A percentile compares a stretch with the other conserved stretches of the same genome.
phyloP scores from a whole-genome alignment of 1,140 invertebrate species.

The Drosophila serrata region DNA sequence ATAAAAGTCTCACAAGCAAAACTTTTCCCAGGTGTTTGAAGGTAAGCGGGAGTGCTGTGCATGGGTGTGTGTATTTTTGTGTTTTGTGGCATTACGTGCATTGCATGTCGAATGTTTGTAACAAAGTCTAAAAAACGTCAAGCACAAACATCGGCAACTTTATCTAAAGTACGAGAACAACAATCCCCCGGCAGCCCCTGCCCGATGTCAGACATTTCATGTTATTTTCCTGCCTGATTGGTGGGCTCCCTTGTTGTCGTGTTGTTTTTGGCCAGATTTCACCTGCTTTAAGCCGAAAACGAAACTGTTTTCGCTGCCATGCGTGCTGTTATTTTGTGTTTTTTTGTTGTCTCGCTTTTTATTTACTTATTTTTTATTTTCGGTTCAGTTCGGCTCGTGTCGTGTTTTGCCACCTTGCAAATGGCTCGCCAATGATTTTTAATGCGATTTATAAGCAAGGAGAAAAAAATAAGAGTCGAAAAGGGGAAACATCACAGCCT shows the following conservation, averaged over 20 bases:
- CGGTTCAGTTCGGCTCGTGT: slow-evolving; percentile 5
- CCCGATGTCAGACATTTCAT: slow-evolving; percentile 23
- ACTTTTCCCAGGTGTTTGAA: slow-evolving; percentile 46
- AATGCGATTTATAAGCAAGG: slow-evolving; percentile 76
- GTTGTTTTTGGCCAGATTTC: slow-evolving; percentile 62
- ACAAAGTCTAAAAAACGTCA: slow-evolving; percentile 55
- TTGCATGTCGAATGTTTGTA: slow-evolving; percentile 75
- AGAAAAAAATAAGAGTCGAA: slow-evolving; percentile 7
- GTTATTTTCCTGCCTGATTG: slow-evolving; percentile 46
- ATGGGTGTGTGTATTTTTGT: slow-evolving; percentile 15
- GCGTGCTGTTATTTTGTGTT: slow-evolving; percentile 25
- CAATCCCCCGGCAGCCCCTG: slow-evolving; percentile 14
- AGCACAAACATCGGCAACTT: slow-evolving; percentile 72
- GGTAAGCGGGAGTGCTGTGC: background rate
- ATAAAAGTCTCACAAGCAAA: slow-evolving; percentile 51
- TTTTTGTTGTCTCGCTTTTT: slow-evolving; percentile 27
- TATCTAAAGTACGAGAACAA: slow-evolving; percentile 68
- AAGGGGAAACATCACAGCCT: slow-evolving; percentile 20
- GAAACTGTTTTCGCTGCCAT: slow-evolving; percentile 64
- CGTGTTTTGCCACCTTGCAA: slow-evolving; percentile 57
- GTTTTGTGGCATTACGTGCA: slow-evolving; percentile 60
- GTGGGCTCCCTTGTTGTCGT: slow-evolving; percentile 15
- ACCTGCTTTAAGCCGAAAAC: slow-evolving; percentile 69
- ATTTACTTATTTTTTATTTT: slow-evolving; percentile 21
- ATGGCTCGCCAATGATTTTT: slow-evolving; percentile 75